Evolutionary conservation across 2,888 invertebrate species (phyloP).

Genomic region (Meiosimyza platycephala): DNA sequence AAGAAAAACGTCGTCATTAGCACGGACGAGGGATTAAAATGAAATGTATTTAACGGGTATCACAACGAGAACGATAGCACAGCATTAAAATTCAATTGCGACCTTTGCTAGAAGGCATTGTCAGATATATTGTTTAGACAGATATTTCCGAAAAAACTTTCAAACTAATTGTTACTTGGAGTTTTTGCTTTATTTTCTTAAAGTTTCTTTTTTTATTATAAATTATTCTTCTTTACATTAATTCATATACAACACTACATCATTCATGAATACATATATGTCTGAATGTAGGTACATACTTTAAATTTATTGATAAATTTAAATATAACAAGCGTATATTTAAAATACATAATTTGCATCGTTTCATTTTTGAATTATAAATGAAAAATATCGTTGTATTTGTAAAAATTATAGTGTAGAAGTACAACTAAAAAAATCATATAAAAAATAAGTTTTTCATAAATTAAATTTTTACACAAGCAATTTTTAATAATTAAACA

Average conservation of each 20-base stretch:
- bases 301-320: slow-evolving; percentile 30
- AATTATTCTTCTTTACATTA: not conserved
- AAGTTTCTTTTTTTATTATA: no score
- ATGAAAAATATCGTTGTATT: not conserved
- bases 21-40: no score
- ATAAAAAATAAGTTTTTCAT: not conserved
- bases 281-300: not conserved
- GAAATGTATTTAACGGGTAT: no score
- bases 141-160: slow-evolving; percentile 3
- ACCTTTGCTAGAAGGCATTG: no score
- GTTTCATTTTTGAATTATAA: not conserved
- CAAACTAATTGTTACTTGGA: slow-evolving; percentile 3
- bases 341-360: slow-evolving; percentile 22
- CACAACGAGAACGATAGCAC: no score
- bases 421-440: not conserved
- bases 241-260: slow-evolving; percentile 31
- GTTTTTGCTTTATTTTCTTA: not conserved
- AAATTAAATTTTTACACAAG: slow-evolving; percentile 10
- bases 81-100: no score
- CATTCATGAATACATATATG: slow-evolving; percentile 2
- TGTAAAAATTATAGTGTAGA: not conserved
- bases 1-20: no score
- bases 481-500: slow-evolving; percentile 40
- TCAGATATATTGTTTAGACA: not conserved
- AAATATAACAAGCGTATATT: slow-evolving; percentile 34